Evolutionary conservation across 2,113 vertebrate species (phyloP), one percentile per base, ranked within the genome.

Genomic region (Takifugu bimaculatus): DNA sequence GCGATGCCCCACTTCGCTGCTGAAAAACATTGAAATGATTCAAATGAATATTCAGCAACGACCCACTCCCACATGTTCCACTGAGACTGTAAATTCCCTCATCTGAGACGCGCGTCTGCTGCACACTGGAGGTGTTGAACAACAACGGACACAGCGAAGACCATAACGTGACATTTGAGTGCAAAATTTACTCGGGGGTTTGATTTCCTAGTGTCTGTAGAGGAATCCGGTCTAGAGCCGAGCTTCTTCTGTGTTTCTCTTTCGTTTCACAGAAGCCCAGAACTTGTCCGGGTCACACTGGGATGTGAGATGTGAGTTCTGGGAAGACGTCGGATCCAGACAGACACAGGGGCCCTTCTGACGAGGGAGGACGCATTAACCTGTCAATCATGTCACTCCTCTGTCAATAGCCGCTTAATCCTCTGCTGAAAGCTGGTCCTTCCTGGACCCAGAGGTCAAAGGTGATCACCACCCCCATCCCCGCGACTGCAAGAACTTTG

Each of bases 401-500:
- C 85, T 77, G 80, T 85, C 85, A 87, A 83, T 83, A 69, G 65
- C 54, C 68, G 74, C 57, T 63, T 87, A 87, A 85, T 85, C 83
- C 68, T 65, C 35, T 62, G 74, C 49, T 82, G 83, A 80, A 75
- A 87, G 79, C 70, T 74, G 66, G 39, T 70, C 39, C 73, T 57
- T 57, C 57, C 81, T 54, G 72, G 65, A 79, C 69, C 57, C 11
- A 4, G 42, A 71, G 81, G 83, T 77, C 62, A 83, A 82, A 80
- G 83, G 79, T 76, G 71, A 82, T 63, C 57, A 74, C 68, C 77
- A 52, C 14, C 65, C 66, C 50, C 26, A 4, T 50, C 25, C 25
- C 35, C 11, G 11, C 35, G 4, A 39, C 35, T 39, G 35, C 35
- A 10, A 39, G 2, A 39, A 39, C 35, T 39, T 11, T 39, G 29